Conservation (phyloP, 2,888 invertebrate species). For the Rhogogaster chlorosoma region DNA sequence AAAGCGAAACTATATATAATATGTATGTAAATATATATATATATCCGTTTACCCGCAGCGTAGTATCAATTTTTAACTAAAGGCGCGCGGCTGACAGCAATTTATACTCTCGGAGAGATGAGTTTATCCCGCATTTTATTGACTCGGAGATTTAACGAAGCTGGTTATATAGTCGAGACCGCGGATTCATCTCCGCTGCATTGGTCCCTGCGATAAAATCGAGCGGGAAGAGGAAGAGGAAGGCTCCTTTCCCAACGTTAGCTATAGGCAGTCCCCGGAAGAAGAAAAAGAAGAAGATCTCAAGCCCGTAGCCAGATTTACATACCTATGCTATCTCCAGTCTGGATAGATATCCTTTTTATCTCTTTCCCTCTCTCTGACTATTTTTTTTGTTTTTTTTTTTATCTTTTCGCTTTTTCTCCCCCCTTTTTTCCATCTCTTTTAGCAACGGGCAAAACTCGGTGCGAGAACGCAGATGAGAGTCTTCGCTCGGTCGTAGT, state of each 20-base stretch:
- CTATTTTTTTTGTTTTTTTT: neutral
- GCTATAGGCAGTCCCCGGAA: conserved; percentile 16
- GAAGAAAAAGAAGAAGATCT: conserved; percentile 25
- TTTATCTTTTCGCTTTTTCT: neutral
- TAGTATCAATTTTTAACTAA: neutral
- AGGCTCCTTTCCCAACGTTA: neutral
- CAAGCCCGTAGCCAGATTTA: conserved; percentile 40
- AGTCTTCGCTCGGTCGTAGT: conserved; percentile 14
- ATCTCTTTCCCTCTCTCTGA: neutral
- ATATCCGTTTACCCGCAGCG: neutral
- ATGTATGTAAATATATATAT: no score
- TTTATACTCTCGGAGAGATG: neutral
- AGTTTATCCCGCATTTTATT: neutral
- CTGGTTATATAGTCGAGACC: conserved; percentile 21
- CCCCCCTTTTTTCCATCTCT: neutral
- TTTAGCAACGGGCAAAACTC: conserved; percentile 5
- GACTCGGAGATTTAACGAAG: conserved; percentile 35
- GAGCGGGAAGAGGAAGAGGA: neutral
- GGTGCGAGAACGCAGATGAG: neutral
- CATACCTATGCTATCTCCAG: conserved; percentile 46
- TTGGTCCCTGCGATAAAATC: conserved; percentile 16
- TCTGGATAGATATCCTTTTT: conserved; percentile 45
- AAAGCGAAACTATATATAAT: neutral
- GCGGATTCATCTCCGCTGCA: conserved; percentile 11
- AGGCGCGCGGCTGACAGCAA: neutral